Conservation (phyloP, 2,113 vertebrate genomes). For the Sylvilagus bachmani region DNA sequence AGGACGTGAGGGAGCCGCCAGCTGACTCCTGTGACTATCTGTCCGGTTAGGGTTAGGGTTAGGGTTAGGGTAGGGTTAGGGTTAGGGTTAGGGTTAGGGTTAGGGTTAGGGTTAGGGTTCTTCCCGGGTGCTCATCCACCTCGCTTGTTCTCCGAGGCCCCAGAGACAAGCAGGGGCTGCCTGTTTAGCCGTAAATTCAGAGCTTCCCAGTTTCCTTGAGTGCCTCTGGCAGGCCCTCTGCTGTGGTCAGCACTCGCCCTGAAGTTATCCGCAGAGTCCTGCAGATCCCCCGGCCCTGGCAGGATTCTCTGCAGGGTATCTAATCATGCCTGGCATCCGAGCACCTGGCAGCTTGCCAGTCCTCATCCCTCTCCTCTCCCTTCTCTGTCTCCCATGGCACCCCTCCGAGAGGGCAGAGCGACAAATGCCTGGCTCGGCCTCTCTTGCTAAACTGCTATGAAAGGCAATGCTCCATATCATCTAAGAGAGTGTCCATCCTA, state of each 20-base stretch:
- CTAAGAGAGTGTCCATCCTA: not conserved
- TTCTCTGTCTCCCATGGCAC: not conserved
- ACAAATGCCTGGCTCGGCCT: not conserved
- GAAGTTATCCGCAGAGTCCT: not conserved
- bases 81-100: no score
- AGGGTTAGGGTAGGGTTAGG: no score
- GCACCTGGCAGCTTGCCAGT: no score
- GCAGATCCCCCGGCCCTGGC: not conserved
- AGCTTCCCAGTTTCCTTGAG: slow-evolving; percentile 34
- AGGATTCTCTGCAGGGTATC: not conserved
- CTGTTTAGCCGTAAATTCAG: not conserved
- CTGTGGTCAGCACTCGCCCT: not conserved
- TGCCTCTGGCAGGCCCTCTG: not conserved
- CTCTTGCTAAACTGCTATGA: slow-evolving; percentile 32
- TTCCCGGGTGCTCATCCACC: not conserved
- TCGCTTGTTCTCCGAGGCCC: not conserved
- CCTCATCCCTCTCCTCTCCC: no score
- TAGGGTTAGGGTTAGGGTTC: not conserved
- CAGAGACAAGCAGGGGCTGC: not conserved
- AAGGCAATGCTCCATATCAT: slow-evolving; percentile 56
- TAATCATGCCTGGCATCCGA: not conserved
- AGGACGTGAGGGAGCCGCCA: not conserved
- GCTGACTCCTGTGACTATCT: not conserved
- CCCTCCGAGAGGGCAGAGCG: not conserved
- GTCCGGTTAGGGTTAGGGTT: no score